Base-by-base conservation (phyloP, 2,113 vertebrate genomes). In the Chauna torquata region DNA sequence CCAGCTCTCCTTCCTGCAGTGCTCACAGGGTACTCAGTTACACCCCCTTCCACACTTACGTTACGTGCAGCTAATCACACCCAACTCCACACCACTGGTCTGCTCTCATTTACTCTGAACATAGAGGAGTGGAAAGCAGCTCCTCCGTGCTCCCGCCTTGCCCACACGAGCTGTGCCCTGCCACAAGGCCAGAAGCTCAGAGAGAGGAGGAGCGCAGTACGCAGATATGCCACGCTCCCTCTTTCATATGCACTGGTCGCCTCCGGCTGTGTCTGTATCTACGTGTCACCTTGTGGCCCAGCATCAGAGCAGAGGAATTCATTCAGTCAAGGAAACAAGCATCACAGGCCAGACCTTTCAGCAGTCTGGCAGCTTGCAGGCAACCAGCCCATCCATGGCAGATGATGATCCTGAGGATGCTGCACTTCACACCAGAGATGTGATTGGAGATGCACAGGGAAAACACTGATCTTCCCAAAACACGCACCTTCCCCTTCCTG, bases 81-180 rank as follows among this genome's bases (percentile, higher is more conserved):
- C 32, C 22, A 27, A 55, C 22, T 28, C 44, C 61, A 90, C 55
- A 23, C 8, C 34, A 16, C 34, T n/a, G 28, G 6, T 54, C 65
- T 78, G 50, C 55, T 54, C 24, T 52, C 20, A n/a, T 15, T 74
- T 52, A 12, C 80, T 81, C 40, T 24, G 28, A 66, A n/a, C 1
- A 7, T 9, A 9, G 9, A 47, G 6, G 11, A 84, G 50, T 2
- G 2, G 50, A 75, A 71, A 90, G 57, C 38, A 89, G 69, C 74
- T 68, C 19, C 49, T 40, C 44, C 19, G 44, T 44, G 28, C 71
- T 86, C 57, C 70, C 55, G 49, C 30, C 19, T 9, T 6, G 69
- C 70, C 62, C 74, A 9, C 0, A 0, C 30, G 27, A 38, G 23
- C 62, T 79, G 22, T 0, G 0, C 7, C 30, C 47, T 71, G 40